These are phyloP conservation scores for Nansenia antarctica DNA, from an alignment of 2,113 vertebrate species.

Conservation along the genomic window DNA sequence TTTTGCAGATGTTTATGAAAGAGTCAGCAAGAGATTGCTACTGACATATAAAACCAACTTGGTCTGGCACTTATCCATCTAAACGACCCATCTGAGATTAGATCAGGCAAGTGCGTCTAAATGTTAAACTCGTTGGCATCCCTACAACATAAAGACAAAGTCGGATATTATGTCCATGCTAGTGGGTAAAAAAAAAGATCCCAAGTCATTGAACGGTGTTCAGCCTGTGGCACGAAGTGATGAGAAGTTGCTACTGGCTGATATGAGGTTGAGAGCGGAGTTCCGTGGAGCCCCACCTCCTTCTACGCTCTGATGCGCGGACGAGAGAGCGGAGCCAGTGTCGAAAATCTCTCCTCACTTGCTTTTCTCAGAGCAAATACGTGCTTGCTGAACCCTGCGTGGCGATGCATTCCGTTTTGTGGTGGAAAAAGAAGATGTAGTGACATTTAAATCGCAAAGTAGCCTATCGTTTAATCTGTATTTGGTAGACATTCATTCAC, in stretches of 20 bases:
- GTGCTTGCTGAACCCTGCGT: constrained; percentile 57
- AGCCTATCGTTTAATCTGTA: not conserved
- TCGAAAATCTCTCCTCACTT: constrained; percentile 64
- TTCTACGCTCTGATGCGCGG: constrained; percentile 65
- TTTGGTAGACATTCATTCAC: not conserved
- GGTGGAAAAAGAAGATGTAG: not conserved
- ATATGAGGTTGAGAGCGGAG: constrained; percentile 51
- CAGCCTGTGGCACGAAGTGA: constrained; percentile 27
- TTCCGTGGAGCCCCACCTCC: constrained; percentile 68
- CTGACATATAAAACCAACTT: not conserved
- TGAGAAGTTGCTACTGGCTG: constrained; percentile 71
- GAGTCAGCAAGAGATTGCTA: not conserved
- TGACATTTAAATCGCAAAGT: constrained; percentile 10
- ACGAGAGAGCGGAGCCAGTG: constrained; percentile 57
- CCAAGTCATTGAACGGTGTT: too few species aligned
- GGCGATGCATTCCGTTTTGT: constrained; percentile 1
- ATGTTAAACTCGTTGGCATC: too few species aligned
- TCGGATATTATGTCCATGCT: too few species aligned
- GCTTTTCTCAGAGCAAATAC: constrained; percentile 60
- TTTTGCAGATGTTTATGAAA: not conserved
- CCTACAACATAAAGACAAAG: too few species aligned
- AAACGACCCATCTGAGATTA: not conserved
- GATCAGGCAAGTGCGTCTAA: not conserved
- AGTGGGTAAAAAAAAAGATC: too few species aligned
- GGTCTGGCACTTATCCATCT: not conserved